Evolutionary conservation across 2,888 invertebrate genomes (phyloP).

Genomic region (Neria commutata): DNA sequence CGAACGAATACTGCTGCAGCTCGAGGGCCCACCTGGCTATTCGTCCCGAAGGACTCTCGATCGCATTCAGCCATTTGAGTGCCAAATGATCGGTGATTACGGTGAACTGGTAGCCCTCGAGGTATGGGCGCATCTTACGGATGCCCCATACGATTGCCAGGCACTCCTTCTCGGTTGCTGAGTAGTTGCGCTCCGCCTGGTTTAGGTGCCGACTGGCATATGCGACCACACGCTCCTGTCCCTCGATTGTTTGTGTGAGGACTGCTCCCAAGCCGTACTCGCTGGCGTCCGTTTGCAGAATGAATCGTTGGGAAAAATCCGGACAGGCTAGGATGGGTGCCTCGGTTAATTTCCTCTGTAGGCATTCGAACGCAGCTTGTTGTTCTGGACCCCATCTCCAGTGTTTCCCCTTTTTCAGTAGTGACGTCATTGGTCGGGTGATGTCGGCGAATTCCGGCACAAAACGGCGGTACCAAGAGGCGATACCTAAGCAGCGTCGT

Average conservation of each 20-base stretch:
- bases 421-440: background rate
- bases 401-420: background rate
- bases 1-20: constrained; percentile 8
- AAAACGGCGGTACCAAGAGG: background rate
- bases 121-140: constrained; percentile 4
- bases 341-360: background rate
- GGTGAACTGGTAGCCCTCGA: constrained; percentile 13
- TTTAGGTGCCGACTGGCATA: constrained; percentile 9
- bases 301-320: background rate
- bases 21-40: constrained; percentile 18
- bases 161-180: too few species aligned
- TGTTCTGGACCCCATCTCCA: background rate
- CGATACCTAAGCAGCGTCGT: background rate
- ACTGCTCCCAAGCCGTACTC: background rate
- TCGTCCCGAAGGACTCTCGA: constrained; percentile 18
- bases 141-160: constrained; percentile 9
- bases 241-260: background rate
- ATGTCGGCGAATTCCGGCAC: background rate
- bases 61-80: constrained; percentile 15
- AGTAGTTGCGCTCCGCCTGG: constrained; percentile 6
- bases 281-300: background rate
- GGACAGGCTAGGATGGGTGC: background rate
- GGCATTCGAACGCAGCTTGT: background rate
- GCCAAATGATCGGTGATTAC: constrained; percentile 13
- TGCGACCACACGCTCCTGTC: background rate